Percentiles rank a stretch among this genome's conserved stretches.
Evolutionary conservation across 92 coral and sea anemone genomes (phyloP).

Genomic region (Porites lobata): DNA sequence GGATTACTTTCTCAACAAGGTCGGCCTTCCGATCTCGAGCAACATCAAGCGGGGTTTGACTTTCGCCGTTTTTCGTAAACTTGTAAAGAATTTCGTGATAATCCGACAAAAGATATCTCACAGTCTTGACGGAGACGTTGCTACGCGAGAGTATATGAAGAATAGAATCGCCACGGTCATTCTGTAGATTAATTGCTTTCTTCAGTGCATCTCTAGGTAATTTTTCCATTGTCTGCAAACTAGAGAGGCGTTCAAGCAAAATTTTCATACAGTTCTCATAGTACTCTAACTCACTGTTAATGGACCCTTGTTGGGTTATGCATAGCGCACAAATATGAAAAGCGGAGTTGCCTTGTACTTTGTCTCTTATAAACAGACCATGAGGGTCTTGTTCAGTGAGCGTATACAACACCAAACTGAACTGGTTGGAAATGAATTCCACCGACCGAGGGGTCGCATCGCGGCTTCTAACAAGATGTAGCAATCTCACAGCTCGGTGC

Average conservation of each 20-base stretch:
- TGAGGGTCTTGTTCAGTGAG: constrained; percentile 60
- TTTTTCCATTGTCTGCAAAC: constrained; percentile 31
- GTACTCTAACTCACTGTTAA: constrained; percentile 59
- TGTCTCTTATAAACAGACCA: constrained; percentile 50
- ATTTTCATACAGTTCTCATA: constrained; percentile 66
- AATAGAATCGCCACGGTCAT: constrained; percentile 51
- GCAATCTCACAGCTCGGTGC: constrained; percentile 56
- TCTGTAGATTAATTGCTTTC: constrained; percentile 41
- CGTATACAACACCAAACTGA: constrained; percentile 33
- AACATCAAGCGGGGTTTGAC: constrained; percentile 52
- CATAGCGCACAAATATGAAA: constrained; percentile 66
- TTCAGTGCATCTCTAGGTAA: constrained; percentile 9
- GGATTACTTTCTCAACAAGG: constrained; percentile 44
- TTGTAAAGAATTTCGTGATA: constrained; percentile 45
- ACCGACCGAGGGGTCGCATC: constrained; percentile 52
- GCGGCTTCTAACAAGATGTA: constrained; percentile 51
- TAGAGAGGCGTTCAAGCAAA: constrained; percentile 42
- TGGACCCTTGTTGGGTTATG: constrained; percentile 48
- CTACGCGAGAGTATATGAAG: constrained; percentile 71
- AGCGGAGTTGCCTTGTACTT: constrained; percentile 58
- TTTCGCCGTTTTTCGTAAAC: constrained; percentile 21
- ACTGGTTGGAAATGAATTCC: constrained; percentile 42
- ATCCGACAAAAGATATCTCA: constrained; percentile 52
- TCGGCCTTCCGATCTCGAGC: constrained; percentile 50
- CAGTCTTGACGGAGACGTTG: constrained; percentile 54